phyloP scores from a whole-genome alignment of 2,113 vertebrate genomes.

The Melanotaenia duboulayi region DNA sequence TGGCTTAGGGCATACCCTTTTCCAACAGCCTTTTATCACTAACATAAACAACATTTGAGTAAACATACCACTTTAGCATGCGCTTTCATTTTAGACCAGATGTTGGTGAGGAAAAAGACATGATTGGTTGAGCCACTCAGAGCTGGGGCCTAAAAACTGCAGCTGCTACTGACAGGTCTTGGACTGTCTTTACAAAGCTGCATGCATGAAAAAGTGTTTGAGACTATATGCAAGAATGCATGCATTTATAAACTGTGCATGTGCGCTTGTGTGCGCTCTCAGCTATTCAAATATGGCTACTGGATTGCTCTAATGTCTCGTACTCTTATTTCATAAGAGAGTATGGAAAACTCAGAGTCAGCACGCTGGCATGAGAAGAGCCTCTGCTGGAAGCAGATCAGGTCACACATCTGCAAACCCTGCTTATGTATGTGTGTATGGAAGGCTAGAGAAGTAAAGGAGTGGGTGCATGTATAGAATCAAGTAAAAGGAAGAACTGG shows the following conservation, averaged over 20 bases:
- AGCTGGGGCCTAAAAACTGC: slow-evolving; percentile 1
- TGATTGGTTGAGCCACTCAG: not conserved
- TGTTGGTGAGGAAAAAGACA: slow-evolving; percentile 15
- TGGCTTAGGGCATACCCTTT: not conserved
- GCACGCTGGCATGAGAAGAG: slow-evolving; percentile 74
- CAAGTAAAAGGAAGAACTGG: slow-evolving; percentile 26
- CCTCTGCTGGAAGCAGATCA: slow-evolving; percentile 71
- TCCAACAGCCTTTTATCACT: slow-evolving; percentile 14
- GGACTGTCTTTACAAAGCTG: slow-evolving; percentile 1
- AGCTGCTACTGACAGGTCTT: slow-evolving; percentile 28
- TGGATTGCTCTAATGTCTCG: slow-evolving; percentile 68
- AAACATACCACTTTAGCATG: slow-evolving; percentile 38
- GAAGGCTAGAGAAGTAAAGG: not conserved
- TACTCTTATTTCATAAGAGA: slow-evolving; percentile 76
- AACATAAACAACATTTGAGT: slow-evolving; percentile 47
- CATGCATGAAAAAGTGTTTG: slow-evolving; percentile 1
- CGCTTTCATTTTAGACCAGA: slow-evolving; percentile 33
- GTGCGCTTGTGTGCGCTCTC: slow-evolving; percentile 33
- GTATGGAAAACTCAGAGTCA: slow-evolving; percentile 81
- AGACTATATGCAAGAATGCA: not conserved
- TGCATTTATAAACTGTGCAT: slow-evolving; percentile 30
- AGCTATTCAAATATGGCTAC: slow-evolving; percentile 57
- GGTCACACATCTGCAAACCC: slow-evolving; percentile 78
- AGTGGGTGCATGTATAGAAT: slow-evolving; percentile 25
- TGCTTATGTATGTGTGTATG: slow-evolving; percentile 19